Percentiles rank a stretch among this genome's conserved stretches.
These are phyloP conservation scores for Bubo scandiacus DNA, from an alignment of 2,113 vertebrate genomes.

Conservation along the genomic window DNA sequence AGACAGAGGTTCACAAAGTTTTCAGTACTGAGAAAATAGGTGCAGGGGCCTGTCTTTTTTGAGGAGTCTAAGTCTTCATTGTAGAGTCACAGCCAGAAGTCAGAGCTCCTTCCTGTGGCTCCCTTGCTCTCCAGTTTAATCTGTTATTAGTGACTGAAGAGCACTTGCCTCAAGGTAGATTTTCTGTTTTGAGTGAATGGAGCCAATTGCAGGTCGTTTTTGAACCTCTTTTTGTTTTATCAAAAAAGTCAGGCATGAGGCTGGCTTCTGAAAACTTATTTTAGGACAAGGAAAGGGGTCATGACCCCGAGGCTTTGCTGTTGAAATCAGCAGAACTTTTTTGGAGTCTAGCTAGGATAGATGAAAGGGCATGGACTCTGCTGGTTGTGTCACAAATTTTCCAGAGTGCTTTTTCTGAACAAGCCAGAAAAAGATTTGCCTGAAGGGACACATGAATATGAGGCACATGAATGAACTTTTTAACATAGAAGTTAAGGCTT, in stretches of 20 bases:
- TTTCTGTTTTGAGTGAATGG: not conserved
- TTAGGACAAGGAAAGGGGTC: not conserved
- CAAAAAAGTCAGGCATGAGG: not conserved
- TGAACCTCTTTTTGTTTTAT: not conserved
- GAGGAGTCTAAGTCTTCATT: not conserved
- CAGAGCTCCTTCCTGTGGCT: not conserved
- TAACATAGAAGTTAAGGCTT: not conserved
- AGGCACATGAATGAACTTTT: not conserved
- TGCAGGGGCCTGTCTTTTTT: not conserved
- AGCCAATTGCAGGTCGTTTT: not conserved
- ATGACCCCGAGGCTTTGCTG: not conserved
- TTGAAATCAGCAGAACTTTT: not conserved
- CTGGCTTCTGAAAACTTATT: not conserved
- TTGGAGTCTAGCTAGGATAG: not conserved
- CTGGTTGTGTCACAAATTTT: not conserved
- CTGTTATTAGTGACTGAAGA: not conserved
- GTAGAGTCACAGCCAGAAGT: not conserved
- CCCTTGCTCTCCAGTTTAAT: not conserved
- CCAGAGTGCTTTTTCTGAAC: not conserved
- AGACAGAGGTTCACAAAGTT: not conserved
- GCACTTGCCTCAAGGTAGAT: not conserved
- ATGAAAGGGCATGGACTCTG: not conserved
- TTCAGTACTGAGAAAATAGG: not conserved
- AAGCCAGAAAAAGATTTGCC: not conserved
- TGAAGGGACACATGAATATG: not conserved